Percentiles rank a stretch among this genome's conserved stretches.
Evolutionary conservation across 1,140 invertebrate genomes (phyloP).

Genomic region (Sarcophaga peregrina): DNA sequence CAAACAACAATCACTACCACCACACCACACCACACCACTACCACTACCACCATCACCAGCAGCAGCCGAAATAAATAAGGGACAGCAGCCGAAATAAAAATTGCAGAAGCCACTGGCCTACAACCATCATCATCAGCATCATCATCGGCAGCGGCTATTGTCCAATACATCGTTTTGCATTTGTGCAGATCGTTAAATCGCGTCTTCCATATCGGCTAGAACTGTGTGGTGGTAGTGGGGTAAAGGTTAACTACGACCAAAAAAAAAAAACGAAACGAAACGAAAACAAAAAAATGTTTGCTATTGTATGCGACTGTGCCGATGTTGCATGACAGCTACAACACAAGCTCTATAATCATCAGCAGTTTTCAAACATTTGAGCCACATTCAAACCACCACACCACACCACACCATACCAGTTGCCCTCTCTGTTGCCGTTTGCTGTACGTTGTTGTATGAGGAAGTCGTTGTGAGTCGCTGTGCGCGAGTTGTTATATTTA

Average conservation of each 20-base stretch:
- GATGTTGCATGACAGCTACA: constrained; percentile 41
- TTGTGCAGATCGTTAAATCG: not conserved
- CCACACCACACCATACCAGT: constrained; percentile 3
- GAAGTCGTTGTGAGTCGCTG: not conserved
- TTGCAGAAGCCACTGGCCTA: not conserved
- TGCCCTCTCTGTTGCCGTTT: not conserved
- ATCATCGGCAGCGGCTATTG: not conserved
- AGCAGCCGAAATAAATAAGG: not conserved
- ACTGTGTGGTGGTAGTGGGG: not conserved
- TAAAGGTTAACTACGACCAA: constrained; percentile 37
- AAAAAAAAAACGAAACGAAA: too few relatives aligned
- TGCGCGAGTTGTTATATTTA: not conserved
- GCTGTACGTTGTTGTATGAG: not conserved
- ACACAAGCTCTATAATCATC: constrained; percentile 1
- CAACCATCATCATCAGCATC: not conserved
- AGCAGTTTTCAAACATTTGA: constrained; percentile 10
- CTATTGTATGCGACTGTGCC: not conserved
- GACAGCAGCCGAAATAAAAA: not conserved
- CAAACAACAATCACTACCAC: constrained; percentile 13
- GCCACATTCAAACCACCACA: not conserved
- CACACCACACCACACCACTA: not conserved
- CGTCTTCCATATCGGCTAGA: not conserved
- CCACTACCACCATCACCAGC: constrained; percentile 4
- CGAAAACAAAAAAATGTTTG: too few relatives aligned
- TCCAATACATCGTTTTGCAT: constrained; percentile 25